Conservation (phyloP, 2,888 invertebrate species). For the Cremastinae sp. region DNA sequence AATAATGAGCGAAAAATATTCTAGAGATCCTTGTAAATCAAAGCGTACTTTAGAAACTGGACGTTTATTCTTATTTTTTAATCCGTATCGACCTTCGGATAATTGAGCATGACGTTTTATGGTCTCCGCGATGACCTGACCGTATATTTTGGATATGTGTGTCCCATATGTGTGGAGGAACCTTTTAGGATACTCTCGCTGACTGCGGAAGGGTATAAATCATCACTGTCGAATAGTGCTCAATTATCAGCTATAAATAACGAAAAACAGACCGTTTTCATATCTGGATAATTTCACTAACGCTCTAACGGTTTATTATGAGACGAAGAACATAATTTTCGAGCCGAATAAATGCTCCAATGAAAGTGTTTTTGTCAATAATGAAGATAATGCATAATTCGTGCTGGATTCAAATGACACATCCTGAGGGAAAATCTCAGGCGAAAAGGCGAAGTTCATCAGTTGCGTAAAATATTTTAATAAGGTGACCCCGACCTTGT, state of each 20-base stretch:
- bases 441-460: constrained; percentile 22
- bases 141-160: neutral
- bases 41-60: constrained; percentile 38
- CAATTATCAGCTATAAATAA: constrained; percentile 69
- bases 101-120: constrained; percentile 58
- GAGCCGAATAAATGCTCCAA: neutral
- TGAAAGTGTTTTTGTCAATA: constrained; percentile 20
- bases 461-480: constrained; percentile 50
- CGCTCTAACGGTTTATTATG: constrained; percentile 37
- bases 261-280: constrained; percentile 71
- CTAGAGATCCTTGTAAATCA: constrained; percentile 36
- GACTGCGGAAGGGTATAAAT: constrained; percentile 61
- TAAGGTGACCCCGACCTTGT: constrained; percentile 52
- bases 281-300: constrained; percentile 52
- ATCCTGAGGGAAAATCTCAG: constrained; percentile 9
- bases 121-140: constrained; percentile 28
- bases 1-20: constrained; percentile 28
- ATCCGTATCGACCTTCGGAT: constrained; percentile 43
- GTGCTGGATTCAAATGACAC: constrained; percentile 27
- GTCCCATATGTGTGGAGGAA: constrained; percentile 22
- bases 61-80: constrained; percentile 23
- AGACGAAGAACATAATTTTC: constrained; percentile 20
- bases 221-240: constrained; percentile 63
- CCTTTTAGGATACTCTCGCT: constrained; percentile 39
- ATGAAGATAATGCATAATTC: too few species aligned